These are phyloP conservation scores for Campoplex nolae DNA, from an alignment of 2,888 invertebrate species.

Conservation along the genomic window DNA sequence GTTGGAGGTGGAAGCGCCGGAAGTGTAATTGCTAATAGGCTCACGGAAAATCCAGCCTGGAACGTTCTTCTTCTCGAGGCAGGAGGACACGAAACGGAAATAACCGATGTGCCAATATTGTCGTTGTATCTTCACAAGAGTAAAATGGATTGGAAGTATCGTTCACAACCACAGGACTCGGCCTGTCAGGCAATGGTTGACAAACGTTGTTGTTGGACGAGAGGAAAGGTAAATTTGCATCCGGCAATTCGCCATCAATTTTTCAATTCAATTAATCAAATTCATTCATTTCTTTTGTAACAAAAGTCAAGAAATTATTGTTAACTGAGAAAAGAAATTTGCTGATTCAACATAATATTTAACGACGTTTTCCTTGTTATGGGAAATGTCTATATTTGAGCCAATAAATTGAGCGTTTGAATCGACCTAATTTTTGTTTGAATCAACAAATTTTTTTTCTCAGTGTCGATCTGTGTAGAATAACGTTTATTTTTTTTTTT, in stretches of 20 bases:
- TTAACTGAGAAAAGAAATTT: too few species aligned
- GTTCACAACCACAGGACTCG: slow-evolving; percentile 92
- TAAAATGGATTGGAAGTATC: slow-evolving; percentile 96
- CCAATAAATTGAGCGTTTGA: too few species aligned
- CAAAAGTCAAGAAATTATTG: not conserved
- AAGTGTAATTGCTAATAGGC: slow-evolving; percentile 92
- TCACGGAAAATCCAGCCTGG: slow-evolving; percentile 92
- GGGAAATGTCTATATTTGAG: too few species aligned
- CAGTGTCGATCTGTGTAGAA: not conserved
- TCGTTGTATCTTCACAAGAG: slow-evolving; percentile 95
- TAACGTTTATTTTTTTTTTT: not conserved
- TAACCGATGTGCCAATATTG: slow-evolving; percentile 94
- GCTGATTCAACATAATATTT: too few species aligned
- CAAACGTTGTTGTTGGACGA: slow-evolving; percentile 94
- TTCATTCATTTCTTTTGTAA: not conserved
- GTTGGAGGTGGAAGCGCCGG: slow-evolving; percentile 95
- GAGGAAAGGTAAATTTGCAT: slow-evolving; percentile 88
- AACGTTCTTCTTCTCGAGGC: slow-evolving; percentile 93
- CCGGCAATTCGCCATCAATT: not conserved
- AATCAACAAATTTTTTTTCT: too few species aligned
- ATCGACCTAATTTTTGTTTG: too few species aligned
- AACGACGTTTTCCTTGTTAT: too few species aligned
- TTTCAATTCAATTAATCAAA: not conserved
- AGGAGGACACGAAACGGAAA: slow-evolving; percentile 94
- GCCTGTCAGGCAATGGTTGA: slow-evolving; percentile 95